These are phyloP conservation scores for Cynoglossus semilaevis DNA, from an alignment of 2,113 vertebrate species.

Conservation along the genomic window DNA sequence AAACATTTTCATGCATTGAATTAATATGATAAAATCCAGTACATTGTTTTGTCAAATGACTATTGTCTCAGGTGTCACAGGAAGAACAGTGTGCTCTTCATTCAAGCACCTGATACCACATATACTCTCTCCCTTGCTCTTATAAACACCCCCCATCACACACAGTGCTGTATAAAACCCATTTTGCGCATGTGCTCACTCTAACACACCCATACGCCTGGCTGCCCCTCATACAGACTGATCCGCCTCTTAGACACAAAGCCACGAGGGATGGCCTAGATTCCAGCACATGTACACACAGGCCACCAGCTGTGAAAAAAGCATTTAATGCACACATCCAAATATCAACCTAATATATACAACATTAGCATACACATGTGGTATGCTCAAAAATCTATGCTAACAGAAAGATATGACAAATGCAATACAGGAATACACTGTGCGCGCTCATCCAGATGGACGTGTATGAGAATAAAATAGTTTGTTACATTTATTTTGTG, in stretches of 20 bases:
- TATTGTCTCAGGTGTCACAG: conserved; percentile 33
- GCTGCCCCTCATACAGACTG: conserved; percentile 58
- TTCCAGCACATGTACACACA: conserved; percentile 69
- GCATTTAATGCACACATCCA: conserved; percentile 18
- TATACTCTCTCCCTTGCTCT: conserved; percentile 2
- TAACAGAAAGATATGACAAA: no score
- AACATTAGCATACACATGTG: background rate
- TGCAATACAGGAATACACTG: no score
- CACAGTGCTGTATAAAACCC: conserved; percentile 16
- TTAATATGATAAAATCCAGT: no score
- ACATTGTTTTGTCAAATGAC: no score
- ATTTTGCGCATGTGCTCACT: conserved; percentile 47
- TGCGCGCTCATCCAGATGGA: no score
- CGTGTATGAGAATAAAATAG: no score
- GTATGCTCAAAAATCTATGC: background rate
- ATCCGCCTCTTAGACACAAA: conserved; percentile 71
- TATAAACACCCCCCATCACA: conserved; percentile 8
- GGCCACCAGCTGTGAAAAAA: conserved; percentile 40
- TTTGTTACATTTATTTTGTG: background rate
- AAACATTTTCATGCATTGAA: no score
- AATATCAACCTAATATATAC: background rate
- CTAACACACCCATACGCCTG: conserved; percentile 56
- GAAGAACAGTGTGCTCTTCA: conserved; percentile 7
- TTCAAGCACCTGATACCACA: conserved; percentile 5
- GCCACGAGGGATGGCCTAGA: conserved; percentile 73